Base-by-base conservation (phyloP, 2,113 vertebrate genomes). In the Amphiprion percula region DNA sequence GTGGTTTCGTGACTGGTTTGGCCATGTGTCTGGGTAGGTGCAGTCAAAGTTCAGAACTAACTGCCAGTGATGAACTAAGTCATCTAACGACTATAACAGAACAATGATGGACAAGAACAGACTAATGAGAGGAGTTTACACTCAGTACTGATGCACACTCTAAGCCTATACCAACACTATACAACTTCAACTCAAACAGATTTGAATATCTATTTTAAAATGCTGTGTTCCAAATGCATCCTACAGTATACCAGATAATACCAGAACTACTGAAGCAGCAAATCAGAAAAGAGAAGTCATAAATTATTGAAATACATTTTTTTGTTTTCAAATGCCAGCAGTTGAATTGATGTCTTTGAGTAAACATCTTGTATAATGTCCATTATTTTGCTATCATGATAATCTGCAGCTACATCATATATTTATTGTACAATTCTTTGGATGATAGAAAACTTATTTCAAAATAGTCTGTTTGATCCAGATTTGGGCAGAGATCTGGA, bases 21-120 rank as follows among this genome's bases (percentile, higher is more conserved):
- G 9, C 73, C 83, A 83, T 87, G 47, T 59, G 19, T 87, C 64
- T 88, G 7, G 92, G 92, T 93, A 90, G 88, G 92, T 93, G 50
- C n/a, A 28, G 16, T 37, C 6, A 9, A 37, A 53, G 19, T 9
- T 47, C 56, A 65, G 9, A 56, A 80, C 72, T 85, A 90, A 88
- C 74, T 56, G 0, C n/a, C 5, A 17, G 8, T 76, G 50, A 64
- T 23, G 11, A 70, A 50, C 39, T 28, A 50, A 24, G 24, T 67
- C 4, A 47, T n/a, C 5, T 7, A 10, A 37, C 6, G 33, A 37
- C 33, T 2, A 37, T 44, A 39, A 60, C 23, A 60, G 8, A 73
- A 49, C 10, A 17, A 8, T 23, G 11, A 28, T 9, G n/a, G 41
- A 56, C 37, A 62, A 24, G 55, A 50, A n/a, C 46, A n/a, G 17